Percentiles rank a stretch among this genome's conserved stretches.
Conservation (phyloP, 2,888 invertebrate genomes). For the Diarsia rubi region DNA sequence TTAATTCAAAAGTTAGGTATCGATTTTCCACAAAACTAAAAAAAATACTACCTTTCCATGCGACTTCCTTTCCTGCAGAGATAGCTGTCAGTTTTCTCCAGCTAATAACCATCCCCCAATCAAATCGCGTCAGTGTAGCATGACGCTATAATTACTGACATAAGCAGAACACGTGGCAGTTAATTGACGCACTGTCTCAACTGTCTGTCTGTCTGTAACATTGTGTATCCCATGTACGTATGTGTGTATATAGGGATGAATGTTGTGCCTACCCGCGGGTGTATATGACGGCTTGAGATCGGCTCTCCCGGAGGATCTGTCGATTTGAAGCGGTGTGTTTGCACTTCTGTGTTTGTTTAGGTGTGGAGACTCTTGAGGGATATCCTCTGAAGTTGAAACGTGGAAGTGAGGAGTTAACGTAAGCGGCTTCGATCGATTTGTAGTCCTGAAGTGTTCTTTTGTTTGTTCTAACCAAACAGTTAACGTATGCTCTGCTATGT, state of each 20-base stretch:
- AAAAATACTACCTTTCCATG: background rate
- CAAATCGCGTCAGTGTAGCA: constrained; percentile 9
- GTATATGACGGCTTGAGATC: constrained; percentile 23
- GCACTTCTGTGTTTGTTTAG: constrained; percentile 36
- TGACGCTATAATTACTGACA: constrained; percentile 29
- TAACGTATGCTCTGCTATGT: background rate
- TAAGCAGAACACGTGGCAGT: constrained; percentile 44
- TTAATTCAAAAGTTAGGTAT: too few relatives aligned
- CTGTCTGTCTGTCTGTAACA: constrained; percentile 8
- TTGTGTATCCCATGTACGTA: background rate
- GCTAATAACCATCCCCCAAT: background rate
- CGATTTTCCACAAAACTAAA: background rate
- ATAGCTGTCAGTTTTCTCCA: background rate
- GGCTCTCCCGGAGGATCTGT: constrained; percentile 36
- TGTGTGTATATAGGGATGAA: constrained; percentile 16
- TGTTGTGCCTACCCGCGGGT: constrained; percentile 10
- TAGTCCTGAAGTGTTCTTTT: background rate
- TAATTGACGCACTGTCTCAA: constrained; percentile 51
- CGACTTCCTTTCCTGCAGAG: background rate
- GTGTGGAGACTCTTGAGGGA: constrained; percentile 28
- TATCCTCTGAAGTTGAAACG: constrained; percentile 21
- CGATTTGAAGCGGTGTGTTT: constrained; percentile 41
- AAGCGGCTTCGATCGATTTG: constrained; percentile 38
- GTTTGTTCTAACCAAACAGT: background rate
- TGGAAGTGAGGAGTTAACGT: constrained; percentile 19